Evolutionary conservation across 2,113 vertebrate species (phyloP).

Genomic region (Uropsilus gracilis): DNA sequence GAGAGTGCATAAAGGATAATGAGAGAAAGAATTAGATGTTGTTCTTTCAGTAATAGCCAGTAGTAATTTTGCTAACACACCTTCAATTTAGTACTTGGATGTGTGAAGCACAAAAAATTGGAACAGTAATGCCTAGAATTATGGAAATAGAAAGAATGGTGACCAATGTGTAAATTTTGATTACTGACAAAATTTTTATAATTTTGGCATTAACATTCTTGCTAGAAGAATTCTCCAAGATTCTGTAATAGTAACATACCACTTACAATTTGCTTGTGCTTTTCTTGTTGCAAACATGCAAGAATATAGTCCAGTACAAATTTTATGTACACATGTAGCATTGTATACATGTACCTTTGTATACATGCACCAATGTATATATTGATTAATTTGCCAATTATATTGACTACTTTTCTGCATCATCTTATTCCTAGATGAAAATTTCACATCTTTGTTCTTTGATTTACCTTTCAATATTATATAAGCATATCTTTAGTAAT

Average conservation of each 20-base stretch:
- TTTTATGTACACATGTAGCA: not conserved
- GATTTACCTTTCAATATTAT: constrained; percentile 56
- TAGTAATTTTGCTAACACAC: not conserved
- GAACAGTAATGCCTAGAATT: not conserved
- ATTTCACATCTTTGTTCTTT: constrained; percentile 7
- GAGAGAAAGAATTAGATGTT: not conserved
- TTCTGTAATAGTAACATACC: not conserved
- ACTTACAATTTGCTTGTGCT: not conserved
- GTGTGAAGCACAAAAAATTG: not conserved
- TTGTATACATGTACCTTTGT: not conserved
- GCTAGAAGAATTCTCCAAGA: not conserved
- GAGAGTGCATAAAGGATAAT: not conserved
- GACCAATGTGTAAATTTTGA: not conserved
- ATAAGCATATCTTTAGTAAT: constrained; percentile 27
- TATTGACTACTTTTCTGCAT: not conserved
- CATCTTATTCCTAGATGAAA: not conserved
- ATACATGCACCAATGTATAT: too few species aligned
- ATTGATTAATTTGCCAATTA: not conserved
- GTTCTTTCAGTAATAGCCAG: not conserved
- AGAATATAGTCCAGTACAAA: too few species aligned
- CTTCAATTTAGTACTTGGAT: not conserved
- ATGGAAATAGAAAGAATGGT: not conserved
- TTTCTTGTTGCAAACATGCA: not conserved
- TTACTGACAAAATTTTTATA: not conserved
- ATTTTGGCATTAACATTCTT: not conserved